These are phyloP conservation scores for Gopherus flavomarginatus DNA, from an alignment of 2,113 vertebrate species.

Conservation along the genomic window DNA sequence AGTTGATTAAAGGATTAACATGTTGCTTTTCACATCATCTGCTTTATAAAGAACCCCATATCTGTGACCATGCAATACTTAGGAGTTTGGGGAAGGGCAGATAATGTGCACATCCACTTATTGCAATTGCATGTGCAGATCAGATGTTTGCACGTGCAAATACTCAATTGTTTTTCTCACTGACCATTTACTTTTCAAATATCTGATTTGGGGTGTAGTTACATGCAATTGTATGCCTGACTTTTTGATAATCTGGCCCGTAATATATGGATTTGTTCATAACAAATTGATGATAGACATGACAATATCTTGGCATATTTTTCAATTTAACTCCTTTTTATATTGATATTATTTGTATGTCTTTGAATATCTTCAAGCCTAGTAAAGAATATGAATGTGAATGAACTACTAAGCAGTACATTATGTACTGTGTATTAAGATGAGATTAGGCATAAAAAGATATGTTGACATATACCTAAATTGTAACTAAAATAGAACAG, in stretches of 20 bases:
- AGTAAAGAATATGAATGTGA: neutral
- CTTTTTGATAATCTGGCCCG: constrained; percentile 22
- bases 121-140: neutral
- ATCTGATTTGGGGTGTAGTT: neutral
- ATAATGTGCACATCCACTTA: neutral
- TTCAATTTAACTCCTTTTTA: neutral
- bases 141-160: neutral
- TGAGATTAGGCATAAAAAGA: neutral
- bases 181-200: neutral
- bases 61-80: neutral
- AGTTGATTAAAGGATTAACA: neutral
- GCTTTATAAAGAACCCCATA: neutral
- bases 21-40: neutral
- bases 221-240: neutral
- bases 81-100: neutral
- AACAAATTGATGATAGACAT: neutral
- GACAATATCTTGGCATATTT: neutral
- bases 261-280: neutral
- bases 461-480: neutral
- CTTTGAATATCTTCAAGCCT: neutral
- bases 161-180: neutral
- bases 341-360: neutral
- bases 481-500: neutral
- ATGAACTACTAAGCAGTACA: neutral
- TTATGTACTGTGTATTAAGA: neutral